Evolutionary conservation across 1,140 invertebrate species (phyloP), one percentile per base, ranked within the genome.

Genomic region (Muscidifurax raptorellus): DNA sequence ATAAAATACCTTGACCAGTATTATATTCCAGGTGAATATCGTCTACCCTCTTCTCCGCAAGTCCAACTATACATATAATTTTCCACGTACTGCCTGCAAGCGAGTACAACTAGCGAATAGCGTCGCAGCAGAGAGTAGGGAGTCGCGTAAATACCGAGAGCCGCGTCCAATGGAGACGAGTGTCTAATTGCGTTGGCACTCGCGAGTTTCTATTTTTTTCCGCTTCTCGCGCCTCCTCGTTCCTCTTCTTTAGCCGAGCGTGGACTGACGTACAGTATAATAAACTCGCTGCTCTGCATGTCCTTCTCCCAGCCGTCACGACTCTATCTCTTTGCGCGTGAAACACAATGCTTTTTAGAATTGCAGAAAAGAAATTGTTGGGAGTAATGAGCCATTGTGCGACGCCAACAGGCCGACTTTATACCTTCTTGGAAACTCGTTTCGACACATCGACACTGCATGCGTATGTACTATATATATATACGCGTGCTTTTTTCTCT

Each of bases 161-260:
- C 44, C n/a, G 40, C 76, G 74, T 76, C 72, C 82, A 83, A 78
- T 79, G 64, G 71, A 69, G 76, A 79, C 75, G 15, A 66, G 40
- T 36, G 44, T 44, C 30, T 78, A 78, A 83, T 83, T 83, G 36
- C 75, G 52, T 77, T 82, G 64, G 52, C 40, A 64, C 72, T 47
- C 36, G 13, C n/a, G 10, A n/a, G 81, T 47, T 82, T 74, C 81
- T 44, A 66, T 82, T 76, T 82, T n/a, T 82, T 82, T 76, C 59
- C 81, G 22, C 52, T 28, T 18, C 74, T n/a, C 10, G 28, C 30
- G 10, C 71, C 36, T 74, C 71, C 36, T 75, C 30, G 81, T 36
- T 67, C 83, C 36, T 47, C 77, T 81, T 81, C 79, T 82, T 81
- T 71, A 40, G 40, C 74, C 32, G 78, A 82, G 79, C 84, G 66